phyloP scores from a whole-genome alignment of 2,113 vertebrate species.

The Sylvietta virens region DNA sequence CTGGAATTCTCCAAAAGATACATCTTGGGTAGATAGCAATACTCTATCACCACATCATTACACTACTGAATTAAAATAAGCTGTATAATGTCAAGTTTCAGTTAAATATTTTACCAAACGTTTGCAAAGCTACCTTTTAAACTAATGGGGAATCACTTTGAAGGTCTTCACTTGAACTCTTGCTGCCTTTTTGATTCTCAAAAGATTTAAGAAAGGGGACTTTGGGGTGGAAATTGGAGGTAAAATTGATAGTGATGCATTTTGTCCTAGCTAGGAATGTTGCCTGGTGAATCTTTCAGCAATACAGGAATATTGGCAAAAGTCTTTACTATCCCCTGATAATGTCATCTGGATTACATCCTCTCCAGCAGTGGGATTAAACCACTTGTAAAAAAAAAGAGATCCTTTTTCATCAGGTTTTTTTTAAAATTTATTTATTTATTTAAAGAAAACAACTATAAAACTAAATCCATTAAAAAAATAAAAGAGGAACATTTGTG shows the following conservation, averaged over 20 bases:
- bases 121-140: not conserved
- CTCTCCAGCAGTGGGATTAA: conserved; percentile 49
- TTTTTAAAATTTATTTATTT: not conserved
- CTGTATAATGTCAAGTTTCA: not conserved
- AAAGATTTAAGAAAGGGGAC: not conserved
- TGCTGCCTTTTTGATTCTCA: not conserved
- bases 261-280: conserved; percentile 25
- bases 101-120: not conserved
- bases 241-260: not conserved
- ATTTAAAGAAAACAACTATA: conserved; percentile 16
- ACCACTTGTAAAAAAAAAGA: conserved; percentile 61
- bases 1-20: not conserved
- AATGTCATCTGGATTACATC: conserved; percentile 61
- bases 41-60: not conserved
- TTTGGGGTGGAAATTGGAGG: not conserved
- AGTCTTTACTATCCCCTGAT: not conserved
- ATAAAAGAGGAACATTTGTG: not conserved
- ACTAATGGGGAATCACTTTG: not conserved
- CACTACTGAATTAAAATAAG: not conserved
- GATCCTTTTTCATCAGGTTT: not conserved
- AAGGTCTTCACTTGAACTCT: not conserved
- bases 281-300: conserved; percentile 63
- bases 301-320: conserved; percentile 22
- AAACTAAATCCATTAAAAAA: not conserved
- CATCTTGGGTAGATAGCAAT: not conserved